Percentiles rank a stretch among this genome's conserved stretches.
These are phyloP conservation scores for Coccyzus lansbergi DNA, from an alignment of 2,797 vertebrate species.

Conservation along the genomic window DNA sequence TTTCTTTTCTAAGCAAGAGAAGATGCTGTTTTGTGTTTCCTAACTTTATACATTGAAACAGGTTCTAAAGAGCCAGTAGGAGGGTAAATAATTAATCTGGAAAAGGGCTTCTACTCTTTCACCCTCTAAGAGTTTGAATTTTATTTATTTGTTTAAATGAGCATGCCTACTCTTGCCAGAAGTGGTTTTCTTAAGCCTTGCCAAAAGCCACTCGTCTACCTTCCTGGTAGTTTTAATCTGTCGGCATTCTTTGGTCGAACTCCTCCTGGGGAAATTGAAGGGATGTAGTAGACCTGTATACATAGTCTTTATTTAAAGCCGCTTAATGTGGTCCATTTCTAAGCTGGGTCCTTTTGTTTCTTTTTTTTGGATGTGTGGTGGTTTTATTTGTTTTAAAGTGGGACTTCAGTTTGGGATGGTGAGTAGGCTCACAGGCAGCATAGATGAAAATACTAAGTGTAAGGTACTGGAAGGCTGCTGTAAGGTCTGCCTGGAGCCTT, in stretches of 20 bases:
- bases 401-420: background rate
- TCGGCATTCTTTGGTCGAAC: background rate
- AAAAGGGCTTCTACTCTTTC: background rate
- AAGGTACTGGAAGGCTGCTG: no score
- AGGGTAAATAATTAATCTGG: background rate
- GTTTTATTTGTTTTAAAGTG: background rate
- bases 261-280: background rate
- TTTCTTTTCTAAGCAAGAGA: background rate
- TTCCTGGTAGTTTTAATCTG: background rate
- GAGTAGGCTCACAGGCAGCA: background rate
- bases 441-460: accelerated
- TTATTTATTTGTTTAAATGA: background rate
- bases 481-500: no score
- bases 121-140: background rate
- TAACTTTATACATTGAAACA: background rate
- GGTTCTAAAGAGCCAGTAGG: background rate
- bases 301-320: background rate
- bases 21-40: background rate
- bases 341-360: background rate
- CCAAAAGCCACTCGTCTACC: background rate
- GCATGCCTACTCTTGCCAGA: background rate
- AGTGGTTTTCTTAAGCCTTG: background rate
- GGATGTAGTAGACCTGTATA: background rate
- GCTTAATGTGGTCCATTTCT: background rate
- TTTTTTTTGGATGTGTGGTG: background rate